Evolutionary conservation across 2,888 invertebrate genomes (phyloP).

Genomic region (Anthrax anthrax): DNA sequence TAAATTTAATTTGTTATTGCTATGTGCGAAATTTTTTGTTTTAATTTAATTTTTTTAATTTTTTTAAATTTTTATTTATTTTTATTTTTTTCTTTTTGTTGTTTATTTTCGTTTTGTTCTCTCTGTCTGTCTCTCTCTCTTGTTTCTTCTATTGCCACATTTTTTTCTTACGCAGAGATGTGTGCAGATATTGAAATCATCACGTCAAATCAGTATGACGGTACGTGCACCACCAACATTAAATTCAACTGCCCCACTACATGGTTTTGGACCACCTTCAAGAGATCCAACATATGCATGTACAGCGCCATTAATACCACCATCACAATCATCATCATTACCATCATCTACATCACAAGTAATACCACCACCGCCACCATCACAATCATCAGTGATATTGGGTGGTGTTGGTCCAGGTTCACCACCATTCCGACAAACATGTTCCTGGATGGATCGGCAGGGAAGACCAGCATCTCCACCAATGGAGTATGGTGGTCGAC

Average conservation of each 20-base stretch:
- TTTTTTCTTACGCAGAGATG: conserved; percentile 37
- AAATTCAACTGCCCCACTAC: conserved; percentile 49
- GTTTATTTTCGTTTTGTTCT: conserved; percentile 19
- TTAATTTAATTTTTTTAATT: background rate
- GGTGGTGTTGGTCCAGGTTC: conserved; percentile 35
- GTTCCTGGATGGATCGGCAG: conserved; percentile 89
- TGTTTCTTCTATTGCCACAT: conserved; percentile 36
- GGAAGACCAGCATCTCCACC: conserved; percentile 81
- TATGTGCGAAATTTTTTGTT: background rate
- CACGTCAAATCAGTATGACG: conserved; percentile 77
- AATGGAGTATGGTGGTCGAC: conserved; percentile 40
- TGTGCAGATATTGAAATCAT: conserved; percentile 76
- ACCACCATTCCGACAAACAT: conserved; percentile 52
- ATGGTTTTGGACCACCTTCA: conserved; percentile 36
- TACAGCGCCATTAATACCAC: conserved; percentile 23
- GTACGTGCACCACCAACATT: conserved; percentile 59
- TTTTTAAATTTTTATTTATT: conserved; percentile 4
- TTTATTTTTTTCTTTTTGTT: conserved; percentile 20
- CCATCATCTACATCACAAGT: conserved; percentile 16
- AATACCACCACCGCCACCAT: conserved; percentile 13
- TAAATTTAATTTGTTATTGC: too few species aligned
- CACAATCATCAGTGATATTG: conserved; percentile 2
- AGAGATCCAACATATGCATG: conserved; percentile 33
- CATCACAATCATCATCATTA: conserved; percentile 20
- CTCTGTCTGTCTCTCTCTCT: conserved; percentile 28